Base-by-base conservation (phyloP, 2,888 invertebrate genomes). In the Perdita meconis region DNA sequence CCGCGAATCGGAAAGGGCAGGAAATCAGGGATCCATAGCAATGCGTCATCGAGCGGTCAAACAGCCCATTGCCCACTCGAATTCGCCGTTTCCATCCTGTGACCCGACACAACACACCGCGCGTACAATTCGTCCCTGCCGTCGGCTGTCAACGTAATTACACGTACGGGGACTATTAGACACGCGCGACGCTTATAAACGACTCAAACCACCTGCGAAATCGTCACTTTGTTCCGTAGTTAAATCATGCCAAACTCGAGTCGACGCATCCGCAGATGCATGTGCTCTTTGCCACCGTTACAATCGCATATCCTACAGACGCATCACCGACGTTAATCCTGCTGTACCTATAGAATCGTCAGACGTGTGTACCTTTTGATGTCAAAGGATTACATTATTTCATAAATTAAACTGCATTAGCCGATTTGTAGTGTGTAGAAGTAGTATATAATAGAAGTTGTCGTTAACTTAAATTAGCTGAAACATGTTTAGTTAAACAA, bases 191-290 rank as follows among this genome's bases (percentile, higher is more conserved):
- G 82, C 85, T 82, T 83, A 74, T 83, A 80, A 83, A 88, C 80
- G 82, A 76, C 79, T 78, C 83, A 80, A 88, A 83, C 83, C 82
- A 82, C 65, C 85, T 80, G 81, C 87, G 82, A 86, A 85, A 87
- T 87, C 88, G 84, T 86, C 88, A 87, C 84, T 88, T 83, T 86
- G 88, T 88, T 86, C 80, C 76, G 75, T 76, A 75, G 82, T 71
- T 80, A 73, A 86, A 81, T 80, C 84, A 84, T 72, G 77, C 60
- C 61, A 53, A 50, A 67, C 71, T 73, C 65, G 56, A 63, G 36
- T 19, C 44, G 4, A 16, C 57, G 6, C n/a, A n/a, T 24, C 40
- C 19, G 38, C 61, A 42, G 66, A 63, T 59, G 65, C 59, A 65
- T 26, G 56, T 68, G 56, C 71, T 50, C 68, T 40, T 67, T 51